A percentile compares a stretch with the other conserved stretches of the same genome.
phyloP scores from a whole-genome alignment of 1,140 invertebrate genomes.

The Plutomurus gul region DNA sequence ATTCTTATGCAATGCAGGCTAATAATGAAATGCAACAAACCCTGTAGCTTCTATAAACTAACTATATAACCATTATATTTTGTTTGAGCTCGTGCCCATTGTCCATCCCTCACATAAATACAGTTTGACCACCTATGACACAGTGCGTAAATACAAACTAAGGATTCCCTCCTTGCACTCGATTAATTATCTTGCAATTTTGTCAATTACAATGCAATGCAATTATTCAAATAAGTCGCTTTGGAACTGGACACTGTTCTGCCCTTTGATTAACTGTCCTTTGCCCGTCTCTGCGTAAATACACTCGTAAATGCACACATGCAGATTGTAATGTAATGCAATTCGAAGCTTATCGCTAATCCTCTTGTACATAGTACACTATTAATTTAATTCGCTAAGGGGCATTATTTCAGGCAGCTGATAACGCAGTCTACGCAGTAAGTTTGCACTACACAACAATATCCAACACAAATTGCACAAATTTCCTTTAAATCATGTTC shows the following conservation, averaged over 20 bases:
- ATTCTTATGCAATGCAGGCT: neutral
- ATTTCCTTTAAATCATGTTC: slow-evolving; percentile 26
- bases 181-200: slow-evolving; percentile 1
- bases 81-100: slow-evolving; percentile 2
- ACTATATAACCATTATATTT: neutral
- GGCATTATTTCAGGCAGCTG: neutral
- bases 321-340: too few species aligned
- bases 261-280: neutral
- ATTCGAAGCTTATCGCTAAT: neutral
- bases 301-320: neutral
- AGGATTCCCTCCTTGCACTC: neutral
- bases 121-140: neutral
- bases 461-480: slow-evolving; percentile 40
- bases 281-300: neutral
- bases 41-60: too few species aligned
- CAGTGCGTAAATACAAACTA: neutral
- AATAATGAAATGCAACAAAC: too few species aligned
- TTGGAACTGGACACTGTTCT: slow-evolving; percentile 13
- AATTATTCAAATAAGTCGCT: slow-evolving; percentile 14
- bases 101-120: neutral
- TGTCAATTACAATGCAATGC: slow-evolving; percentile 9
- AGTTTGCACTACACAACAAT: neutral
- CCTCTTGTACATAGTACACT: neutral
- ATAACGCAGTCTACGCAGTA: neutral
- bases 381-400: neutral